Base-by-base conservation (phyloP, 2,888 invertebrate genomes). In the Microctonus brassicae region DNA sequence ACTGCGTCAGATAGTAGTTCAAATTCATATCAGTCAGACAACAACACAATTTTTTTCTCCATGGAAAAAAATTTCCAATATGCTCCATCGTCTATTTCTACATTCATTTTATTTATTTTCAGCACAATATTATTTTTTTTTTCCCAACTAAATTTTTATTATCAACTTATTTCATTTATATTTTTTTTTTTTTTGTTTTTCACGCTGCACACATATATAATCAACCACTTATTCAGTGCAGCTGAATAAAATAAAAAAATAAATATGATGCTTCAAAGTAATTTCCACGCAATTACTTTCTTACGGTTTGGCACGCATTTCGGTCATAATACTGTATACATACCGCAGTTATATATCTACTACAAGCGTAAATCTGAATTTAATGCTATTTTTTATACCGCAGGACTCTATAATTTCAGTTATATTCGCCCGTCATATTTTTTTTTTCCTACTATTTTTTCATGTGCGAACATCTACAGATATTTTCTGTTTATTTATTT, bases 281-380 rank as follows among this genome's bases (percentile, higher is more conserved):
- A 68, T 68, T 68, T 60, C 36, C 33, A 61, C 52, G 34, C 52
- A 68, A 61, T 68, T 61, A 61, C 53, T 61, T 68, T 68, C 52
- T 68, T 68, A 68, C 61, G 61, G 68, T 68, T 68, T 68, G 68
- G 68, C 68, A 68, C 60, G 68, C 60, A 68, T 60, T 52, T 61
- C 39, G 52, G 53, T 61, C 53, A 52, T 61, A 60, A 34, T 68
- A 24, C 60, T 6, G 29, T 42, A 68, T 34, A 17, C 61, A 47
- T 22, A 39, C 11, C n/a, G 10, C 24, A 20, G 34, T 47, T 47
- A 60, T 29, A 58, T 29, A 47, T 47, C 33, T 61, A 60, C 68
- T 61, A 53, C 52, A 39, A 53, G 47, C 60, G 61, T 68, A 61
- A 68, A 61, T 60, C 68, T 5, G 68, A 22, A 61, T 68, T 68